These are phyloP conservation scores for Salvelinus alpinus DNA, from an alignment of 2,113 vertebrate species.

Conservation along the genomic window DNA sequence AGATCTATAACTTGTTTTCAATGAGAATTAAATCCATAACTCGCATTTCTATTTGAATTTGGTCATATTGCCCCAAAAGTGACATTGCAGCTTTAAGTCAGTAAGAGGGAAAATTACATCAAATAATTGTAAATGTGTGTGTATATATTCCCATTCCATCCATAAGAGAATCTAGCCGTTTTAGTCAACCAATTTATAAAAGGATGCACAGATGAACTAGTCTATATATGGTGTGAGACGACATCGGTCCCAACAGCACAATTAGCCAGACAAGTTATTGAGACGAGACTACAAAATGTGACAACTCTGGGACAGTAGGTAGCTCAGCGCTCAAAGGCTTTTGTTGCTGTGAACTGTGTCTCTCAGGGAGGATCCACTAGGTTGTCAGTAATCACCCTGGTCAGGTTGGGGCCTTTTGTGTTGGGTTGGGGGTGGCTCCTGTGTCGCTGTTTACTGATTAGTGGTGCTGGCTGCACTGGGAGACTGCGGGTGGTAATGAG, in stretches of 20 bases:
- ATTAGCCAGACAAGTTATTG: slow-evolving; percentile 30
- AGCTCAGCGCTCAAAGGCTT: slow-evolving; percentile 31
- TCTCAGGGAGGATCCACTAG: slow-evolving; percentile 44
- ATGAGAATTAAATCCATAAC: no score
- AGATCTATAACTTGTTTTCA: no score
- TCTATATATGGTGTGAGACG: no score
- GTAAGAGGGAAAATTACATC: no score
- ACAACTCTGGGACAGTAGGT: neutral
- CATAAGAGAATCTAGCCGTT: no score
- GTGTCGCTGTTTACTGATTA: slow-evolving; percentile 57
- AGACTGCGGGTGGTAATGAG: slow-evolving; percentile 54
- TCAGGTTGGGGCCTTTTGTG: slow-evolving; percentile 41
- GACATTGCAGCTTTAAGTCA: no score
- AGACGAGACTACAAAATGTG: neutral
- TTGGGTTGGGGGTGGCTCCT: neutral
- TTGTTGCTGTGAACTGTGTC: slow-evolving; percentile 47
- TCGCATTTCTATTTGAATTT: no score
- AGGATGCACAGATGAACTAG: no score
- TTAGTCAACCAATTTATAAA: no score
- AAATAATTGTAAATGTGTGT: no score
- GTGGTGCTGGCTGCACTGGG: slow-evolving; percentile 39
- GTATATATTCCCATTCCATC: no score
- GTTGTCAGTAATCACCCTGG: slow-evolving; percentile 50
- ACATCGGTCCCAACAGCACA: neutral
- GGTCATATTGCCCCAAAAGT: no score